Evolutionary conservation across 2,888 invertebrate genomes (phyloP).

Genomic region (Itoplectis maculator): DNA sequence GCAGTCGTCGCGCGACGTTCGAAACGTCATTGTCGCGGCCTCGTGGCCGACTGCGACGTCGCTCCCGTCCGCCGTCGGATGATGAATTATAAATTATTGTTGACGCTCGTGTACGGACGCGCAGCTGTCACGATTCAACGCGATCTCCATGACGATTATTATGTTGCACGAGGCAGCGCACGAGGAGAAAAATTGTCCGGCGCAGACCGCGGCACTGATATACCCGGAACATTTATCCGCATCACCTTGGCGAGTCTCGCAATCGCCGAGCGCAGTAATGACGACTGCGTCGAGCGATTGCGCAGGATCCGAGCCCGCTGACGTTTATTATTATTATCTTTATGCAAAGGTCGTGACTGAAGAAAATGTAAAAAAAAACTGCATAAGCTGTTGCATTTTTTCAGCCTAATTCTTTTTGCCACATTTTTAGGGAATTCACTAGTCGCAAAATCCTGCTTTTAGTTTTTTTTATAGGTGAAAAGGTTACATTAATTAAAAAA

Average conservation of each 20-base stretch:
- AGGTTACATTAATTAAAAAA: no score
- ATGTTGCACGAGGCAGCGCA: neutral
- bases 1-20: neutral
- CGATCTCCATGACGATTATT: constrained; percentile 19
- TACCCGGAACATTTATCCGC: neutral
- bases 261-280: neutral
- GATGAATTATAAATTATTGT: constrained; percentile 57
- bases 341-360: neutral
- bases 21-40: constrained; percentile 11
- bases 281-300: neutral
- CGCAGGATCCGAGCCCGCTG: neutral
- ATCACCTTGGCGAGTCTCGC: neutral
- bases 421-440: no score
- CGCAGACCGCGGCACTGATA: neutral
- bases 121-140: constrained; percentile 28
- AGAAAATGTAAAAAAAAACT: neutral
- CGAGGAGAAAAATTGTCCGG: neutral
- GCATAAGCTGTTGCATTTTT: neutral
- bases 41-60: constrained; percentile 19
- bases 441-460: no score
- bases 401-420: neutral
- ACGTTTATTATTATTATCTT: neutral
- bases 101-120: neutral
- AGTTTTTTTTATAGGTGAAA: no score
- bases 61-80: constrained; percentile 9